Evolutionary conservation across 2,797 vertebrate species (phyloP).

Genomic region (Mus caroli): DNA sequence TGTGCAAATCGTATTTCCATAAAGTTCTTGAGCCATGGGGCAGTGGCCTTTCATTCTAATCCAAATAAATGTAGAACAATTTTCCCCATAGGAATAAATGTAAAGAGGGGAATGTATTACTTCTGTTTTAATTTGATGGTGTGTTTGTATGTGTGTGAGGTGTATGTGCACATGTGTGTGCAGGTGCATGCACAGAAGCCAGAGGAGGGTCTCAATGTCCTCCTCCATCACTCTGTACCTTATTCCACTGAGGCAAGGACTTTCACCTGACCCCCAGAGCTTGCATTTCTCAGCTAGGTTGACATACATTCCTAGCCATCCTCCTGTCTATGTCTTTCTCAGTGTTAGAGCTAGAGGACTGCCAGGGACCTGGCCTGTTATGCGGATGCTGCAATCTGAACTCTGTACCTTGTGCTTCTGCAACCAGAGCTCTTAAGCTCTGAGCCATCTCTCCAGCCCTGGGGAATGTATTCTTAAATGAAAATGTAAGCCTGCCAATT

Average conservation of each 20-base stretch:
- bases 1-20: slow-evolving; percentile 37
- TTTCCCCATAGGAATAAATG: background rate
- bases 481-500: background rate
- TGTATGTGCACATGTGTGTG: background rate
- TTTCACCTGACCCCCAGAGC: background rate
- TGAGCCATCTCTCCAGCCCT: background rate
- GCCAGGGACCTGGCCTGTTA: background rate
- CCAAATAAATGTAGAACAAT: background rate
- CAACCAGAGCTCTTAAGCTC: background rate
- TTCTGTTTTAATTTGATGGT: background rate
- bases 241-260: background rate
- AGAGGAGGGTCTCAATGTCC: background rate
- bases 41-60: slow-evolving; percentile 42
- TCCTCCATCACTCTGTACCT: background rate
- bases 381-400: background rate
- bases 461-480: background rate
- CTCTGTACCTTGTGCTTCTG: background rate
- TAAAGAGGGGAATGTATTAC: background rate
- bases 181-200: background rate
- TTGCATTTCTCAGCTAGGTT: background rate
- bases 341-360: background rate
- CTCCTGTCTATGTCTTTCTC: background rate
- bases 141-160: background rate
- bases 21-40: background rate
- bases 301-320: background rate